Conservation (phyloP, 1,140 invertebrate genomes). For the Bombus sylvicola region DNA sequence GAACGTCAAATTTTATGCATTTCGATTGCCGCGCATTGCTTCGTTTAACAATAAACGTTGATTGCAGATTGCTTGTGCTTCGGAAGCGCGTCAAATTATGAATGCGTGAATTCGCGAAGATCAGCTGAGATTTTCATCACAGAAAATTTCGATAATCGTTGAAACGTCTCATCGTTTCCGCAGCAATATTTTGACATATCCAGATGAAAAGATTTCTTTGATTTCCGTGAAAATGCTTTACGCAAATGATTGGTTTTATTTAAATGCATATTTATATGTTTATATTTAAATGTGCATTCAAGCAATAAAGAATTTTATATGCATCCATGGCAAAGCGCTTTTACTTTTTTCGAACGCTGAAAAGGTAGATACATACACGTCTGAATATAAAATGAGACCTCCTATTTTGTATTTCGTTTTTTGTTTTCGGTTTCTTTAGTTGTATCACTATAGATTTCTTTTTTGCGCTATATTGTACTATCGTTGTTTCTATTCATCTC, state of each 20-base stretch:
- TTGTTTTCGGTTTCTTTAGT: not conserved
- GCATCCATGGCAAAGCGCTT: not conserved
- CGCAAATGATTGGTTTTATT: not conserved
- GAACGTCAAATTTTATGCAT: not conserved
- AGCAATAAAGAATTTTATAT: not conserved
- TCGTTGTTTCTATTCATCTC: too few species aligned
- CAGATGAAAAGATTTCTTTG: not conserved
- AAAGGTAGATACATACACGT: not conserved
- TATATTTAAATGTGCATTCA: not conserved
- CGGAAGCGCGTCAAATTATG: too few species aligned
- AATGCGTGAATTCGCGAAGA: too few species aligned
- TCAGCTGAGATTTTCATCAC: too few species aligned
- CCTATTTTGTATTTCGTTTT: not conserved
- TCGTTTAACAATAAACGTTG: not conserved
- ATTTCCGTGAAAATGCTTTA: not conserved
- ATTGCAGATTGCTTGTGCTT: not conserved
- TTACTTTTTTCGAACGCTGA: not conserved
- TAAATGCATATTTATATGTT: too few species aligned
- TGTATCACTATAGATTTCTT: not conserved
- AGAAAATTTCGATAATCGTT: too few species aligned
- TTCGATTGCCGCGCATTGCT: not conserved
- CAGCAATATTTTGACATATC: not conserved
- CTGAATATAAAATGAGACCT: too few species aligned
- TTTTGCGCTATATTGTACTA: not conserved
- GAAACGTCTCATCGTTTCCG: too few species aligned